phyloP scores from a whole-genome alignment of 2,797 vertebrate species.

The Bradypodion ventrale region DNA sequence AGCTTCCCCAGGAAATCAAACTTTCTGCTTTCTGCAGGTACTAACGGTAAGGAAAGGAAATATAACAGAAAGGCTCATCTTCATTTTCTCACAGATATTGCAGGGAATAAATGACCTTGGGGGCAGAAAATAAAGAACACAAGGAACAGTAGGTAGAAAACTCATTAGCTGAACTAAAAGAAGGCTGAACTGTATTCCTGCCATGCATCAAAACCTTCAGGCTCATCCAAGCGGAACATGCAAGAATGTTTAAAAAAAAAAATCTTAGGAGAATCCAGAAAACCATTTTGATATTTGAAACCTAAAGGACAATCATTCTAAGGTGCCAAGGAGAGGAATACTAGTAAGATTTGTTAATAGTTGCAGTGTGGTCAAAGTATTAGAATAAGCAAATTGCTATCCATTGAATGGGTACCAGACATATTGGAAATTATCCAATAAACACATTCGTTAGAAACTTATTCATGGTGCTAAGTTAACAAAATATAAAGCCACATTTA shows the following conservation, averaged over 20 bases:
- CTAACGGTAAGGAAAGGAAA: not conserved
- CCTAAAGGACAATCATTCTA: slow-evolving; percentile 17
- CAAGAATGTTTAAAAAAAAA: too few relatives aligned
- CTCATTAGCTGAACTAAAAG: slow-evolving; percentile 18
- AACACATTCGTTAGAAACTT: not conserved
- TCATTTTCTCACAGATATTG: slow-evolving; percentile 1
- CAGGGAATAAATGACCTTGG: slow-evolving; percentile 3
- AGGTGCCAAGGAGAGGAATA: not conserved
- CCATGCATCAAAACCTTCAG: slow-evolving; percentile 12
- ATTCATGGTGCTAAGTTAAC: not conserved
- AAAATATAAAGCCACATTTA: not conserved
- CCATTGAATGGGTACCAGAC: not conserved
- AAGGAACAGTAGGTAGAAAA: slow-evolving; percentile 18
- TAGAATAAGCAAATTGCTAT: not conserved
- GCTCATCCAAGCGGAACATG: slow-evolving; percentile 17
- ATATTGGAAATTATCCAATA: not conserved
- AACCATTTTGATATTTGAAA: slow-evolving; percentile 6
- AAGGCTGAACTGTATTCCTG: slow-evolving; percentile 19
- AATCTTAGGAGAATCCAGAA: not conserved
- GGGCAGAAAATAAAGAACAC: not conserved
- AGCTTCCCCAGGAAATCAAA: slow-evolving; percentile 15
- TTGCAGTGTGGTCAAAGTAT: not conserved
- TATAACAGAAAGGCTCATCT: not conserved
- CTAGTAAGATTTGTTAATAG: not conserved
- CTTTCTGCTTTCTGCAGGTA: not conserved